Base-by-base conservation (phyloP, 1,140 invertebrate species). In the Physella acuta region DNA sequence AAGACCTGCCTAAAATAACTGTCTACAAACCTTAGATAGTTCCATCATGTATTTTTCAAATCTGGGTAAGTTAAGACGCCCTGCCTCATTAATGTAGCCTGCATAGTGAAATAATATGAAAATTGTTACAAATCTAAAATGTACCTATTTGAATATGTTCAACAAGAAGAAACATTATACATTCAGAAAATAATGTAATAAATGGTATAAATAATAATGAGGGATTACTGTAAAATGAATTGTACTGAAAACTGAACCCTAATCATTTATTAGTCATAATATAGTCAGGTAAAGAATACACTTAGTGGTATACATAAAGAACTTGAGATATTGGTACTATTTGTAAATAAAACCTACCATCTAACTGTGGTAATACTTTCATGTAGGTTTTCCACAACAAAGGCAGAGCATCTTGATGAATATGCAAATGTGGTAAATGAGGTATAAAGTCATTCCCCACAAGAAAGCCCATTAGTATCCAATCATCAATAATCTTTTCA, bases 381-480 rank as follows among this genome's bases (percentile, higher is more conserved):
- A 92, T 96, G 81, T 99, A 99, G 1, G 91, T 91, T 76, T 90
- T 88, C 86, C 95, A 98, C 44, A 99, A 86, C 51, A 92, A 82
- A 0, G 93, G 91, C 58, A 98, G 81, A 37, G 94, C 94, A 79
- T 94, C 93, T 79, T 93, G 91, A 65, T 90, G 89, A 75, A 99
- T 98, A 82, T 98, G 94, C 80, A 99, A 88, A 82, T 96, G 90
- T 34, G 96, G 95, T 64, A 98, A 86, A 86, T 97, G 89, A 0
- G 96, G 96, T 77, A 99, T 93, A 85, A 99, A 99, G 86, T 99
- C 96, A 85, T 99, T 99, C 53, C 96, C 96, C 5, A 98, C 92
- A 33, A 99, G 85, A 83, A 98, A 98, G 1, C 94, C 92, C 93
- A 99, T 94, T 8, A 98, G 84, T 3, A 98, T 90, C 89, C 89